A percentile compares a stretch with the other conserved stretches of the same genome.
These are phyloP conservation scores for Beroe forskalii DNA, from an alignment of 37 sponge, comb jelly and placozoan genomes.

Conservation along the genomic window DNA sequence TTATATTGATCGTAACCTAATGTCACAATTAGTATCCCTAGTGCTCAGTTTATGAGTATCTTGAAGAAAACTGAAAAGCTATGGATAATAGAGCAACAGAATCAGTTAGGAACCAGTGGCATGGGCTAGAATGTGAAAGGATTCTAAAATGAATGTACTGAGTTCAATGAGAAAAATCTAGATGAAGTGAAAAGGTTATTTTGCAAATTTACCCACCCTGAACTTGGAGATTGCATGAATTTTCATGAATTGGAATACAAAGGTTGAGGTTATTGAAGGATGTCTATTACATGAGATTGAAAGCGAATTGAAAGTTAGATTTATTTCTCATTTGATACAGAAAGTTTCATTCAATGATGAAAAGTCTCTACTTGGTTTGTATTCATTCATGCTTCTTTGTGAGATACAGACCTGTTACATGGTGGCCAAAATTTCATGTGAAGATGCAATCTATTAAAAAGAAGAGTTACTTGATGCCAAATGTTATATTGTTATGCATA, in stretches of 20 bases:
- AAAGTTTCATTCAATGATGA: background rate
- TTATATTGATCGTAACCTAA: slow-evolving; percentile 1
- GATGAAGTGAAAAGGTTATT: background rate
- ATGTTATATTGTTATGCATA: background rate
- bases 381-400: background rate
- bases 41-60: background rate
- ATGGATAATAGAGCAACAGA: background rate
- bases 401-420: background rate
- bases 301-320: background rate
- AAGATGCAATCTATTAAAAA: slow-evolving; percentile 2
- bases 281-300: background rate
- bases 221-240: background rate
- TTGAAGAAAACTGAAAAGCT: background rate
- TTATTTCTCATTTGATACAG: slow-evolving; percentile 1
- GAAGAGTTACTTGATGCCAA: background rate
- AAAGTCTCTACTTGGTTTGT: background rate
- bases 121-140: background rate
- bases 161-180: background rate
- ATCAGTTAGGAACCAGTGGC: background rate
- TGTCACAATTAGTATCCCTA: slow-evolving; percentile 5
- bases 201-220: background rate
- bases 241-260: background rate
- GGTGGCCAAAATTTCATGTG: background rate
- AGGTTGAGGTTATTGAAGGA: background rate
- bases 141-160: background rate